Conservation (phyloP, 2,113 vertebrate species). For the Capreolus pygargus region DNA sequence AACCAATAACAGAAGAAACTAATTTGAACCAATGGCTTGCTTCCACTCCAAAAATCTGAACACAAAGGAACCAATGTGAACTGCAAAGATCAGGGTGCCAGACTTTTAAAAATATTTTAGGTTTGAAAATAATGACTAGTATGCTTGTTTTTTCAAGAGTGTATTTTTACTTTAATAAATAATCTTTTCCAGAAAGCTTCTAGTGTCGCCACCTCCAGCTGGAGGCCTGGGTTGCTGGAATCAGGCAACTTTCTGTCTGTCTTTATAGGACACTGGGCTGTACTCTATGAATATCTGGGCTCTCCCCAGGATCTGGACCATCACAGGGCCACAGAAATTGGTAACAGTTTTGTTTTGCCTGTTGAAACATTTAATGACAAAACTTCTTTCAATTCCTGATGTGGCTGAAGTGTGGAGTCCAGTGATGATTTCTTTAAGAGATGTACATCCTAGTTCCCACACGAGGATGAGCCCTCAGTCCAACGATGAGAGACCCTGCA, state of each 20-base stretch:
- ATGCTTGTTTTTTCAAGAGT: neutral
- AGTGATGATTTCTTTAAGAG: neutral
- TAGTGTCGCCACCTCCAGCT: neutral
- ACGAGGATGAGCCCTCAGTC: fast-evolving
- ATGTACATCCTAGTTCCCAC: neutral
- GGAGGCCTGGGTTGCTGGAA: neutral
- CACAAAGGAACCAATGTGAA: neutral
- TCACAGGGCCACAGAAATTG: neutral
- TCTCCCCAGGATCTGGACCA: fast-evolving
- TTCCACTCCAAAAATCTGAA: neutral
- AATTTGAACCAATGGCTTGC: neutral
- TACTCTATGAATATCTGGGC: neutral
- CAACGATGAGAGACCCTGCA: neutral
- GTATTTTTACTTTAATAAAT: neutral
- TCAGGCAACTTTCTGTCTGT: neutral
- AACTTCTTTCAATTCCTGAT: neutral
- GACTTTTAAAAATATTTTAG: neutral
- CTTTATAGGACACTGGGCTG: neutral
- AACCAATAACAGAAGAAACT: neutral
- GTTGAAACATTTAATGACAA: neutral
- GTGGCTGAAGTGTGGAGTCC: neutral
- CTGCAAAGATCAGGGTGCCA: neutral
- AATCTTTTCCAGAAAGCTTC: neutral
- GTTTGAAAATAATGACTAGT: neutral
- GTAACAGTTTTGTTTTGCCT: neutral